Percentiles rank a stretch among this genome's conserved stretches.
phyloP scores from a whole-genome alignment of 2,113 vertebrate genomes.

The Corythaixoides concolor region DNA sequence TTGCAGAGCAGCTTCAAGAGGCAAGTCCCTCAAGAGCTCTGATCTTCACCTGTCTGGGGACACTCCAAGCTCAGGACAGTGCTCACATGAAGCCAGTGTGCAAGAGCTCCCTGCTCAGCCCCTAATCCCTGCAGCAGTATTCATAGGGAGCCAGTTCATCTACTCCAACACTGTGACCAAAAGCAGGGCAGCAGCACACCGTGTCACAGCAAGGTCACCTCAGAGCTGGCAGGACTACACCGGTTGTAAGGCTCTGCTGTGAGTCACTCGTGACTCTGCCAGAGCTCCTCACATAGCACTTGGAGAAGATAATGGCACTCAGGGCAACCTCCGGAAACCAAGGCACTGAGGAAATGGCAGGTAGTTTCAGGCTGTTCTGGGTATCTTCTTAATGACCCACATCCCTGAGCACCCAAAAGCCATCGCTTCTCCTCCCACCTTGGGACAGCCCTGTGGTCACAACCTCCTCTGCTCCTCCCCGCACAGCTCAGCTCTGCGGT shows the following conservation, averaged over 20 bases:
- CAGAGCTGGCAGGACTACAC: background rate
- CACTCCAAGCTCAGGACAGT: no score
- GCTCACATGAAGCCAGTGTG: no score
- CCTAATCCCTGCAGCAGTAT: no score
- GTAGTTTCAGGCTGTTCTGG: background rate
- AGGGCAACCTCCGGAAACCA: background rate
- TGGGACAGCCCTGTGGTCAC: background rate
- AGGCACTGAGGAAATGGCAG: background rate
- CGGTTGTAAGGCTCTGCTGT: background rate
- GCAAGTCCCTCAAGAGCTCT: no score
- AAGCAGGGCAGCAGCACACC: background rate
- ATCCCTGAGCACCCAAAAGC: background rate
- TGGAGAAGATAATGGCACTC: background rate
- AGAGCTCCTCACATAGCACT: background rate
- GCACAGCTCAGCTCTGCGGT: rapidly evolving
- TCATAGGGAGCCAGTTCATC: no score
- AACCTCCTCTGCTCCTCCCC: background rate
- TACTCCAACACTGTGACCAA: no score
- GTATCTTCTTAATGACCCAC: background rate
- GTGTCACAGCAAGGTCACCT: background rate
- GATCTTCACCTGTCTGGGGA: no score
- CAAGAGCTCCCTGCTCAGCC: no score
- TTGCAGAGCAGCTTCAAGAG: no score
- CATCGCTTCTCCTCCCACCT: background rate
- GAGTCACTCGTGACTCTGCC: background rate